Base-by-base conservation (phyloP, 1,140 invertebrate species). In the Pseudomyrmex dendroicus region DNA sequence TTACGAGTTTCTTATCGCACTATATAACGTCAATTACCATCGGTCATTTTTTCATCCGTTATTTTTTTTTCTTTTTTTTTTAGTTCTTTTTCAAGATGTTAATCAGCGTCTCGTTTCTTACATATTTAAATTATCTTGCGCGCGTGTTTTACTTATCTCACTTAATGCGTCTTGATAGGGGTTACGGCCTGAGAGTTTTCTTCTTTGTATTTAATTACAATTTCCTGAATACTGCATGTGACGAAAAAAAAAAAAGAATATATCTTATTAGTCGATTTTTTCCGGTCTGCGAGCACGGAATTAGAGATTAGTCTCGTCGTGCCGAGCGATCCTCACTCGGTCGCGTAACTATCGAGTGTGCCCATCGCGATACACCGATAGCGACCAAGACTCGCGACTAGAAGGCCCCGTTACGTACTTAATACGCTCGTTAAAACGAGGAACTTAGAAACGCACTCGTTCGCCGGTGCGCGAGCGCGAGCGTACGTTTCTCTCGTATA, bases 351-450 rank as follows among this genome's bases (percentile, higher is more conserved):
- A 80, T 80, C 66, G 66, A 80, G 76, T 70, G 20, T 80, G 17
- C 54, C 66, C 44, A 80, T 80, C 76, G 76, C 66, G 76, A 80
- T 80, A 59, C 22, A 25, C 76, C 76, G 76, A 80, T 80, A 80
- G 66, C 54, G 50, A 59, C 35, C 5, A 35, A 35, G 35, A 35
- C 46, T 50, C n/a, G 66, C 76, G 66, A 80, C 66, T 80, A 35
- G 54, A 59, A 80, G 76, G 66, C 66, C 44, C 76, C 76, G 76
- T 80, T 80, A 80, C 54, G 76, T 80, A 80, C 76, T 80, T 80
- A 80, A 80, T 80, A 80, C 76, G 76, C 76, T 80, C 76, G 66
- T 80, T 80, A 80, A 80, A 80, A 80, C 66, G 66, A 72, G 76
- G 76, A 80, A 80, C 76, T 80, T 80, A 50, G 76, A 72, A 80